Base-by-base conservation (phyloP, 2,797 vertebrate genomes). In the Labeo calbasu region DNA sequence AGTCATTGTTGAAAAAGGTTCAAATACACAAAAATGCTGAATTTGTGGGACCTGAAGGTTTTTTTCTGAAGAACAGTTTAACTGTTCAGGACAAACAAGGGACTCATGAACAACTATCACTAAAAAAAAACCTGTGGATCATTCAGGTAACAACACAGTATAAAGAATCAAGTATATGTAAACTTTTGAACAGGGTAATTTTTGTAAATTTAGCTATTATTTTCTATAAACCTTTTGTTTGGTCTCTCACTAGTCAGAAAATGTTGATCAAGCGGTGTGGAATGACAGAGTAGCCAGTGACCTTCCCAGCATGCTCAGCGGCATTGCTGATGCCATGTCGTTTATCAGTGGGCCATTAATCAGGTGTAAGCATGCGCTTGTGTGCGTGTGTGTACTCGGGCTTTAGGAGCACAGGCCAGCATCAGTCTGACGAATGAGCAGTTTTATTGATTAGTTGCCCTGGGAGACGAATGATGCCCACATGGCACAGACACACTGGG, bases 361-460 rank as follows among this genome's bases (percentile, higher is more conserved):
- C 95, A 95, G 91, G 88, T 92, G 94, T 90, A 95, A 95, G 93
- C 77, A 88, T 91, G 91, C 92, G 32, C 73, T 46, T 77, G 40
- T 65, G 77, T 81, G 65, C 68, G 70, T 92, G 94, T 91, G 95
- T 95, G 93, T 81, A 88, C 90, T 90, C 93, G 11, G 63, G 46
- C 48, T 81, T 59, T 91, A 88, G 75, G 76, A 70, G 84, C 48
- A 81, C 68, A 90, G 70, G 61, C 75, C 73, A 53, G 86, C 50
- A 61, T 91, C 89, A 88, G 80, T 75, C 81, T 73, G 96, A 97
- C 96, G 96, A 97, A 98, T 98, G 96, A 97, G 92, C 94, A 93
- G 91, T 91, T 91, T 94, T 96, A 98, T 99, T 98, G 97, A 99
- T 99, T 98, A 97, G 96, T 97, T 96, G 96, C 95, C 95, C 92